Evolutionary conservation across 2,888 invertebrate genomes (phyloP).

Genomic region (Drymonia ruficornis): DNA sequence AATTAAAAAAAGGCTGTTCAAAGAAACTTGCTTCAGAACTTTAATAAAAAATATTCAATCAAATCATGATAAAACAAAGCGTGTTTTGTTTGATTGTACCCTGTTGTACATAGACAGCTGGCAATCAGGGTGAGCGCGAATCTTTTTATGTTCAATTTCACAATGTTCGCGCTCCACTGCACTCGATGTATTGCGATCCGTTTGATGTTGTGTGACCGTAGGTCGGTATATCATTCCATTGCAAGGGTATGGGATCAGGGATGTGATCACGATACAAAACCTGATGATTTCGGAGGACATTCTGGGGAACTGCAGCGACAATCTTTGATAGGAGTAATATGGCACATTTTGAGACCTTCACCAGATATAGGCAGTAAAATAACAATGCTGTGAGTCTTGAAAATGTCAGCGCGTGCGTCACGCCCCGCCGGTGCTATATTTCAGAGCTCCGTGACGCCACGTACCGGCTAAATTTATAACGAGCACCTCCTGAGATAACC

Average conservation of each 20-base stretch:
- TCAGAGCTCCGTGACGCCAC: neutral
- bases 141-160: slow-evolving; percentile 5
- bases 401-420: neutral
- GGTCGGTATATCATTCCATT: neutral
- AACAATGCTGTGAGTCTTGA: neutral
- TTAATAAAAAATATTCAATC: too few species aligned
- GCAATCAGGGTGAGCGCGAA: slow-evolving; percentile 1
- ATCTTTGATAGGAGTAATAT: too few species aligned
- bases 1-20: too few species aligned
- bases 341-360: too few species aligned
- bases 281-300: neutral
- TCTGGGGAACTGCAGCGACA: too few species aligned
- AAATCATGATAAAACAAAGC: neutral
- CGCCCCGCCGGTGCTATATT: neutral
- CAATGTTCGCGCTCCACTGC: neutral
- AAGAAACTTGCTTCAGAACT: too few species aligned
- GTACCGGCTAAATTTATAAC: neutral
- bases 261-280: neutral
- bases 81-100: neutral
- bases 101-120: neutral
- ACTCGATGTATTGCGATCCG: neutral
- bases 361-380: too few species aligned
- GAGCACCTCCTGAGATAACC: neutral
- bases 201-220: neutral
- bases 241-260: neutral